phyloP scores from a whole-genome alignment of 2,797 vertebrate genomes.

The Coluber constrictor region DNA sequence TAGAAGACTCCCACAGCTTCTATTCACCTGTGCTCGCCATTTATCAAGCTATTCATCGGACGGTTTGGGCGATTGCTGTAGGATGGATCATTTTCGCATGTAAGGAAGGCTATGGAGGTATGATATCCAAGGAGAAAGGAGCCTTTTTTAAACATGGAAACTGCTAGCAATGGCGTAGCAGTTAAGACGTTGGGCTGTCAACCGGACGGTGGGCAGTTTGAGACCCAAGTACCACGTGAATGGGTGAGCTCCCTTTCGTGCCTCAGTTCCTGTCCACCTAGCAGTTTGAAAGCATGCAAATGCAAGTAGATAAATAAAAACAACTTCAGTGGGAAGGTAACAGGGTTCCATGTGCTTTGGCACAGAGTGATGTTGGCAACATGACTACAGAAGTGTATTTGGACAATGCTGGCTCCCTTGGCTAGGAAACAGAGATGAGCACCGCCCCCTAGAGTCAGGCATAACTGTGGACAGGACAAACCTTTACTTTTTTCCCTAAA shows the following conservation, averaged over 20 bases:
- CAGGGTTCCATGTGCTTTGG: neutral
- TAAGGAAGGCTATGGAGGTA: constrained; percentile 83
- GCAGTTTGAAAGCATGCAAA: neutral
- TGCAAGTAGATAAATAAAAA: neutral
- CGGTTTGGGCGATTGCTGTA: constrained; percentile 77
- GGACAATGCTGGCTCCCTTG: neutral
- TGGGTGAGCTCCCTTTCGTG: neutral
- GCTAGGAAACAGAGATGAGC: neutral
- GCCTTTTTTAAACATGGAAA: neutral
- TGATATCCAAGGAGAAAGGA: neutral
- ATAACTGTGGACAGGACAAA: neutral
- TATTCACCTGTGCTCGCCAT: constrained; percentile 66
- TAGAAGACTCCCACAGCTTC: constrained; percentile 66
- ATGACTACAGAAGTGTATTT: neutral
- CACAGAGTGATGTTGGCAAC: neutral
- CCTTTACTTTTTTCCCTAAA: neutral
- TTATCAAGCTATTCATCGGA: constrained; percentile 83
- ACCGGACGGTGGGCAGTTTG: neutral
- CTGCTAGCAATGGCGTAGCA: neutral
- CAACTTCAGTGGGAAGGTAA: neutral
- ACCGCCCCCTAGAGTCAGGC: neutral
- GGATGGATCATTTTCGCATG: constrained; percentile 82
- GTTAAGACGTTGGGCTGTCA: neutral
- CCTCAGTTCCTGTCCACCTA: too few relatives aligned
- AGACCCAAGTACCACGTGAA: neutral